Percentiles rank a stretch among this genome's conserved stretches.
Conservation (phyloP, 2,113 vertebrate species). For the Campylorhamphus procurvoides region DNA sequence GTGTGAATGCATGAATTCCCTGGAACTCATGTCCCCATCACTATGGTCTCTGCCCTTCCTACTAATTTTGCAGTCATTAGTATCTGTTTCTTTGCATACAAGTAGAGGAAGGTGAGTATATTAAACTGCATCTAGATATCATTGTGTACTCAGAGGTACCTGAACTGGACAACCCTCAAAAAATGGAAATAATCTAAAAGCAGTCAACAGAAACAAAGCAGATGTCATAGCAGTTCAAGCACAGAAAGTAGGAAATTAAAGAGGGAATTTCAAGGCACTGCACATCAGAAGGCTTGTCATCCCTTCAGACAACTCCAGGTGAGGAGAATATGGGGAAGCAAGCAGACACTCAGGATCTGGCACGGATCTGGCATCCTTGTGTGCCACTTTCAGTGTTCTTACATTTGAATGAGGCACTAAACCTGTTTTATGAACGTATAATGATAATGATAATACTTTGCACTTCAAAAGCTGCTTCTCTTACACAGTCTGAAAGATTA, state of each 20-base stretch:
- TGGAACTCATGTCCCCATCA: background rate
- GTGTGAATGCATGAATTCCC: background rate
- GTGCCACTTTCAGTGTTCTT: background rate
- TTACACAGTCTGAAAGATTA: conserved; percentile 50
- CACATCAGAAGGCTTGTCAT: background rate
- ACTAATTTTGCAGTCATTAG: background rate
- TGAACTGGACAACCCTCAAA: background rate
- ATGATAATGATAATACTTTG: conserved; percentile 53
- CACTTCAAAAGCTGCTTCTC: conserved; percentile 62
- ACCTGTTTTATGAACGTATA: background rate
- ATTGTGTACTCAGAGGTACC: background rate
- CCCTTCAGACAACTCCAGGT: background rate
- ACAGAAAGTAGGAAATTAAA: background rate
- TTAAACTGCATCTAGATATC: background rate
- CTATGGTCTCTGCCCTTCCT: background rate
- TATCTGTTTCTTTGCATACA: background rate
- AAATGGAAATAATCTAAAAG: background rate
- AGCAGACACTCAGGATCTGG: background rate
- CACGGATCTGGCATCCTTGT: background rate
- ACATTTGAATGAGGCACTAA: background rate
- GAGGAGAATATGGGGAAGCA: background rate
- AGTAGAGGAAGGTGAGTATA: background rate
- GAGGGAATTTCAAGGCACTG: background rate
- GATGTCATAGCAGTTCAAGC: background rate
- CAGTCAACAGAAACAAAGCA: background rate